phyloP scores from a whole-genome alignment of 2,113 vertebrate genomes.

The Pagrus major region DNA sequence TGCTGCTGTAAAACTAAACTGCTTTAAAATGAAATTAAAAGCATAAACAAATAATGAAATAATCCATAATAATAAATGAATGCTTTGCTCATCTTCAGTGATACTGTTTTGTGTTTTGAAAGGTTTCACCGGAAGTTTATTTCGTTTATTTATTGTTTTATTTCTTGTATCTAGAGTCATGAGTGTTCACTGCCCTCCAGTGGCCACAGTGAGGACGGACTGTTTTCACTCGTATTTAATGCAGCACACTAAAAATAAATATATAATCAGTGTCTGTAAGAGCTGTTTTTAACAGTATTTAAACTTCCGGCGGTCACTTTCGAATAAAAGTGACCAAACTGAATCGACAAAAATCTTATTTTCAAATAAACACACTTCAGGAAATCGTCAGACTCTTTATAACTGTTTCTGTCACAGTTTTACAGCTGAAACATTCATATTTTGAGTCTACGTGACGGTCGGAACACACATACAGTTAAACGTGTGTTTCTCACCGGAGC shows the following conservation, averaged over 20 bases:
- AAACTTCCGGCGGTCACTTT: not conserved
- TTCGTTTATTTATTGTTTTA: no score
- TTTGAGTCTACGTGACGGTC: not conserved
- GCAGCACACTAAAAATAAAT: not conserved
- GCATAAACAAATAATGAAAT: not conserved
- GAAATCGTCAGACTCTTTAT: not conserved
- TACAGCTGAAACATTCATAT: not conserved
- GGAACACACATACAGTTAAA: fast-evolving
- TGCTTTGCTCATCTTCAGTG: no score
- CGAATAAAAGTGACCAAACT: not conserved
- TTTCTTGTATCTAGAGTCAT: no score
- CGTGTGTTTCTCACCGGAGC: conserved; percentile 67
- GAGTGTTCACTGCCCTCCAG: no score
- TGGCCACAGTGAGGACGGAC: no score
- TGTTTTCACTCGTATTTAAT: no score
- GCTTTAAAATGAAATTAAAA: no score
- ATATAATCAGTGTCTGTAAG: not conserved
- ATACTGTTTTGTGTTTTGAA: not conserved
- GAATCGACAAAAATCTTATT: not conserved
- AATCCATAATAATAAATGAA: no score
- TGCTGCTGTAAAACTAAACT: no score
- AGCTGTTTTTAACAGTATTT: not conserved
- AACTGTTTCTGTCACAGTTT: not conserved
- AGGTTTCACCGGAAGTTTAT: not conserved
- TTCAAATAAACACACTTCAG: not conserved